phyloP scores from a whole-genome alignment of 2,888 invertebrate species.

The Tetranychus piercei region DNA sequence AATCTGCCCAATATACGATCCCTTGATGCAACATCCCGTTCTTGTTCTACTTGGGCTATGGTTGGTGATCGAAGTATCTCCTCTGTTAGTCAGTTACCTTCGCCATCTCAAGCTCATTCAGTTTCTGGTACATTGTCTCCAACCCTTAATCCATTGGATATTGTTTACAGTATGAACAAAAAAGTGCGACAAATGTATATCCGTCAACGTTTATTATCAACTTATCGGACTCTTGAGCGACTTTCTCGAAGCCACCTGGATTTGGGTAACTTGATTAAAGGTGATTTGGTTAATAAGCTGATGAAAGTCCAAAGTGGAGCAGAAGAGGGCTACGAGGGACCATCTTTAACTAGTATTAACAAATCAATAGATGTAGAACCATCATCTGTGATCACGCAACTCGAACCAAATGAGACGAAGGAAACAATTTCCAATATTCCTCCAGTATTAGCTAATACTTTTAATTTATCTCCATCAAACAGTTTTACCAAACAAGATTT shows the following conservation, averaged over 20 bases:
- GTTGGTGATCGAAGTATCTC: conserved; percentile 47
- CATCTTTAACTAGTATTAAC: background rate
- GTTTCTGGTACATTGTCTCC: conserved; percentile 22
- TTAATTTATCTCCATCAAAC: background rate
- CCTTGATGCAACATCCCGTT: conserved; percentile 46
- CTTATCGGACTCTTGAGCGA: conserved; percentile 58
- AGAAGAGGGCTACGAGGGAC: background rate
- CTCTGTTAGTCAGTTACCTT: conserved; percentile 59
- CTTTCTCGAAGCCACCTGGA: conserved; percentile 70
- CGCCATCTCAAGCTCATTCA: conserved; percentile 44
- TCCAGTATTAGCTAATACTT: background rate
- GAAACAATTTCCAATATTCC: background rate
- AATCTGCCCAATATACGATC: conserved; percentile 29
- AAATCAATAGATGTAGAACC: background rate
- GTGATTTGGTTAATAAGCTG: background rate
- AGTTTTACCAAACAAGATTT: background rate
- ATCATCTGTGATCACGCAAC: background rate
- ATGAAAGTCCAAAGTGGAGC: background rate
- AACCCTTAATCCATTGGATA: conserved; percentile 46
- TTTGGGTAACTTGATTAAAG: conserved; percentile 31
- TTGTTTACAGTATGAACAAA: conserved; percentile 57
- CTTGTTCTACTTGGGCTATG: conserved; percentile 70
- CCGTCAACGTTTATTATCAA: conserved; percentile 52
- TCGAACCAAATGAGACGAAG: background rate
- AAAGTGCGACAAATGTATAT: conserved; percentile 68